phyloP scores from a whole-genome alignment of 2,113 vertebrate species.

The Vireo altiloquus region DNA sequence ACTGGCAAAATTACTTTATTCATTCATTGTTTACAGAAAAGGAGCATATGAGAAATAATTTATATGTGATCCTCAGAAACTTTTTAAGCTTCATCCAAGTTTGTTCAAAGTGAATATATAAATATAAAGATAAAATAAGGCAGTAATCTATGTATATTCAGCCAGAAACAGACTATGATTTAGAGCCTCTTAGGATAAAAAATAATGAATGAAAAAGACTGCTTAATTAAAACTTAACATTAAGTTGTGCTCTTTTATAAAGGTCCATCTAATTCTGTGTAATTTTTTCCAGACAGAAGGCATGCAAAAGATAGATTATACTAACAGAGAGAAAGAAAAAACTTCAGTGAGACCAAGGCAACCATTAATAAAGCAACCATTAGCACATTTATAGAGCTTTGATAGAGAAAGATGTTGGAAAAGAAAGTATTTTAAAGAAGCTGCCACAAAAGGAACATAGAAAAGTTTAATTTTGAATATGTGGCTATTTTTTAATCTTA shows the following conservation, averaged over 20 bases:
- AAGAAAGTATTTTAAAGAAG: neutral
- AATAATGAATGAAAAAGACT: conserved; percentile 32
- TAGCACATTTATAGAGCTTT: neutral
- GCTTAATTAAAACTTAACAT: conserved; percentile 41
- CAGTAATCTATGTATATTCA: neutral
- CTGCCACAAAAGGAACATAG: neutral
- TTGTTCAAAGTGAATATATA: neutral
- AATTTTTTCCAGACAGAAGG: conserved; percentile 9
- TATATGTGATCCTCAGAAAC: neutral
- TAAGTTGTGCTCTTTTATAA: conserved; percentile 25
- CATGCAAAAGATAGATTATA: neutral
- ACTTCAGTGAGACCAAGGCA: neutral
- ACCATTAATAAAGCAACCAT: neutral
- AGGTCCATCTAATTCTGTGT: conserved; percentile 1
- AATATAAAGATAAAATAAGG: conserved; percentile 1
- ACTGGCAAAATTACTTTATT: neutral
- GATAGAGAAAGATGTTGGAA: neutral
- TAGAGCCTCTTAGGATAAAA: conserved; percentile 25
- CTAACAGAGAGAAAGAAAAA: neutral
- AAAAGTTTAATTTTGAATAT: neutral
- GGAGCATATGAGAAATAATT: neutral
- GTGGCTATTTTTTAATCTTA: neutral
- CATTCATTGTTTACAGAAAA: neutral
- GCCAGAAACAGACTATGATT: conserved; percentile 6
- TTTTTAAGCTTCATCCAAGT: neutral